phyloP scores from a whole-genome alignment of 2,113 vertebrate genomes.

The Clupea harengus region DNA sequence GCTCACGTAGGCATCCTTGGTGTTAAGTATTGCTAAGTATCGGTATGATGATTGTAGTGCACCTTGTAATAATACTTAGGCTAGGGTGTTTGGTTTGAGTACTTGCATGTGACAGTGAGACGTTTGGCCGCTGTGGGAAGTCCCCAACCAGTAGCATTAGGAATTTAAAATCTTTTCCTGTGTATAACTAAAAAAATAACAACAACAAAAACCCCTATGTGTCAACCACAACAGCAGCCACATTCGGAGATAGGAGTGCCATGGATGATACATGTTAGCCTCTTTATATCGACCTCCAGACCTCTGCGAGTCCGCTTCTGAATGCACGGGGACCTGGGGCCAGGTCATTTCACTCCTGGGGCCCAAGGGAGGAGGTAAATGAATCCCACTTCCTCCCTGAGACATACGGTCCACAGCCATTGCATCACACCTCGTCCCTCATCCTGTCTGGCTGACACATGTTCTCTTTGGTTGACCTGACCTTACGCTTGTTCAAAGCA shows the following conservation, averaged over 20 bases:
- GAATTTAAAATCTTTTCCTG: too few species aligned
- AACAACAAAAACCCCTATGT: neutral
- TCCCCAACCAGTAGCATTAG: too few species aligned
- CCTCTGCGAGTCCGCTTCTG: neutral
- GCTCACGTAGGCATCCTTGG: too few species aligned
- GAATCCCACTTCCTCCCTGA: neutral
- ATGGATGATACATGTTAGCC: neutral
- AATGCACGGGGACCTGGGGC: neutral
- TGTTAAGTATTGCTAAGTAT: too few species aligned
- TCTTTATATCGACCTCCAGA: neutral
- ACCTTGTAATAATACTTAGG: too few species aligned
- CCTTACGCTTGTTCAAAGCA: neutral
- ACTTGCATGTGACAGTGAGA: too few species aligned
- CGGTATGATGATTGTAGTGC: too few species aligned
- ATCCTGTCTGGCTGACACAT: constrained; percentile 14
- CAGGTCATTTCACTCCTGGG: neutral
- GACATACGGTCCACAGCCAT: neutral
- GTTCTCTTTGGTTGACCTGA: neutral
- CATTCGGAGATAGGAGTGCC: neutral
- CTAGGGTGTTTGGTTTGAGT: too few species aligned
- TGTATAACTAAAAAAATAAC: too few species aligned
- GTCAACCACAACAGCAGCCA: neutral
- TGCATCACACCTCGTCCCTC: neutral
- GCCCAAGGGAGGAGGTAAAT: neutral
- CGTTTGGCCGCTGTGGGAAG: too few species aligned